phyloP scores from a whole-genome alignment of 2,797 vertebrate genomes.

The Tokudaia tokunoshimensis region DNA sequence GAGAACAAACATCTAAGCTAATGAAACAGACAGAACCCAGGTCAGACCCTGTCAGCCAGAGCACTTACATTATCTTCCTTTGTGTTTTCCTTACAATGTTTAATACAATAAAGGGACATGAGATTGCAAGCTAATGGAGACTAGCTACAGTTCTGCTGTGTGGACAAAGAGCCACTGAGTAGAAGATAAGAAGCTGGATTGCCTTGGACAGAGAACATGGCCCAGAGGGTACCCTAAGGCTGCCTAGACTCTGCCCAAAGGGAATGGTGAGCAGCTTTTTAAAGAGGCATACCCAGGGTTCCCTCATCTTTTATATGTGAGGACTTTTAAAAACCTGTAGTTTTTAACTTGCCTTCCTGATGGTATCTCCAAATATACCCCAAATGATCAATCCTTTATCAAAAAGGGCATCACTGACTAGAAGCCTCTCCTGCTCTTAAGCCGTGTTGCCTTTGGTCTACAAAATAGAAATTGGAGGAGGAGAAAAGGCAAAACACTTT shows the following conservation, averaged over 20 bases:
- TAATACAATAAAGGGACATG: not conserved
- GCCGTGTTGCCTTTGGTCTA: slow-evolving; percentile 11
- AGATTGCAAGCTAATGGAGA: not conserved
- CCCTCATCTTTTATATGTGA: not conserved
- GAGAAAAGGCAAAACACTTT: slow-evolving; percentile 12
- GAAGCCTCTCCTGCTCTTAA: not conserved
- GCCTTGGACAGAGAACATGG: not conserved
- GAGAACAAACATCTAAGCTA: slow-evolving; percentile 25
- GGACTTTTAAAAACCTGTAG: slow-evolving; percentile 7
- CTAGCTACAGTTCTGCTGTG: slow-evolving; percentile 12
- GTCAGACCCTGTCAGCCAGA: slow-evolving; percentile 38
- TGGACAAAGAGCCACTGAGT: not conserved
- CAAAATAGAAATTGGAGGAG: not conserved
- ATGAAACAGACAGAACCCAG: not conserved
- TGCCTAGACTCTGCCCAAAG: not conserved
- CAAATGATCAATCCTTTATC: not conserved
- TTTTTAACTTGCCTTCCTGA: not conserved
- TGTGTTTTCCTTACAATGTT: slow-evolving; percentile 22
- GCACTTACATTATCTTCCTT: not conserved
- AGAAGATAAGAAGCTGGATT: not conserved
- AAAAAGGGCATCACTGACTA: slow-evolving; percentile 13
- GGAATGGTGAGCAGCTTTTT: not conserved
- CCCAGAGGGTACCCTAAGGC: not conserved
- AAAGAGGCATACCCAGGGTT: not conserved
- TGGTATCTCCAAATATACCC: not conserved